phyloP scores from a whole-genome alignment of 2,797 vertebrate species.

The Rhinella marina region DNA sequence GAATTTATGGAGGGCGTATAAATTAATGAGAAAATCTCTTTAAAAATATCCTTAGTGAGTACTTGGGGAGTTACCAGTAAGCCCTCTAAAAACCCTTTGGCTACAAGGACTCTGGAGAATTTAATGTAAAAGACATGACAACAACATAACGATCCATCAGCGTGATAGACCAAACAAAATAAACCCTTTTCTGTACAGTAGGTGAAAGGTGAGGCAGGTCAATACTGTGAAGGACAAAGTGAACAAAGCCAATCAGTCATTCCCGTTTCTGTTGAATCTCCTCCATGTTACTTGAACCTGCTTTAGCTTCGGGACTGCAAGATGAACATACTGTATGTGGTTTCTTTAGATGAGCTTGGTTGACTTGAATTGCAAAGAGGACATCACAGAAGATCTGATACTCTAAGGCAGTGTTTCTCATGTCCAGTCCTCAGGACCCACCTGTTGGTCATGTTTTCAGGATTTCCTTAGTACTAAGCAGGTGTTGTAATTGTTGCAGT shows the following conservation, averaged over 20 bases:
- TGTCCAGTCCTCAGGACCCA: no score
- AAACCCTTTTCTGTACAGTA: background rate
- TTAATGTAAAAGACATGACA: background rate
- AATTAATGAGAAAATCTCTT: no score
- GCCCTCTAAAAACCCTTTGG: background rate
- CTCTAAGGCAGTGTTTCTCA: no score
- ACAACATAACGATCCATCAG: slow-evolving; percentile 27
- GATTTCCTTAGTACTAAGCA: no score
- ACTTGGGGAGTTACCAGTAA: background rate
- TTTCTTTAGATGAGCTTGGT: background rate
- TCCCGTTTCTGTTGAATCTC: slow-evolving; percentile 19
- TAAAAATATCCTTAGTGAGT: background rate
- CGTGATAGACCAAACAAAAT: slow-evolving; percentile 7
- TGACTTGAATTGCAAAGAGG: background rate
- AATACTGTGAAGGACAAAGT: slow-evolving; percentile 20
- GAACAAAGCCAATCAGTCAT: slow-evolving; percentile 28
- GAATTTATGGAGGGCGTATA: no score
- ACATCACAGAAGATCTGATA: background rate
- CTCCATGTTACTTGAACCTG: background rate
- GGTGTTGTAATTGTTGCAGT: no score
- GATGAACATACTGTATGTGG: background rate
- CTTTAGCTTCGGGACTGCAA: background rate
- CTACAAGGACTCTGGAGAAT: background rate
- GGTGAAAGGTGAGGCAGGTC: slow-evolving; percentile 23
- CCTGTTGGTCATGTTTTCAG: no score